Evolutionary conservation across 2,797 vertebrate genomes (phyloP).

Genomic region (Botia almorhae): DNA sequence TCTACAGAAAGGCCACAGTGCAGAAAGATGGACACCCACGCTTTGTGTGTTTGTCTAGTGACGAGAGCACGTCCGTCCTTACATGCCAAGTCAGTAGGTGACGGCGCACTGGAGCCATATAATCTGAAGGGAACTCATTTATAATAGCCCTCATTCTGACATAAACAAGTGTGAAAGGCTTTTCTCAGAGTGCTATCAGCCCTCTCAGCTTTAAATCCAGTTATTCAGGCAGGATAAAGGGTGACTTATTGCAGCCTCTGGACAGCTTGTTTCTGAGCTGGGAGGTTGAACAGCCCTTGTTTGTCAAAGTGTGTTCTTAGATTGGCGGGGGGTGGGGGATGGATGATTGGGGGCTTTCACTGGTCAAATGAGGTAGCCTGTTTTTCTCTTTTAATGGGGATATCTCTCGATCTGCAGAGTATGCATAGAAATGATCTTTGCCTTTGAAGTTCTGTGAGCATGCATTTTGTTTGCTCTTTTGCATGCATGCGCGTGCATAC

Average conservation of each 20-base stretch:
- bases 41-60: conserved; percentile 11
- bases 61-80: conserved; percentile 27
- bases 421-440: not conserved
- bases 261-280: conserved; percentile 22
- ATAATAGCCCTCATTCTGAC: conserved; percentile 40
- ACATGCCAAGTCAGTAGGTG: conserved; percentile 25
- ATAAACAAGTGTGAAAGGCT: conserved; percentile 40
- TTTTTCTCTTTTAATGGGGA: not conserved
- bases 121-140: conserved; percentile 48
- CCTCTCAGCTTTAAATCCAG: conserved; percentile 26
- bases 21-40: conserved; percentile 5
- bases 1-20: conserved; percentile 27
- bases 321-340: too few relatives aligned
- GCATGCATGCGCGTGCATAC: not conserved
- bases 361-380: not conserved
- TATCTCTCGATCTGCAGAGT: not conserved
- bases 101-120: conserved; percentile 2
- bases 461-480: conserved; percentile 8
- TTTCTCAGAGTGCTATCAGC: conserved; percentile 31
- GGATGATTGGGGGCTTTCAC: too few relatives aligned
- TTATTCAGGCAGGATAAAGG: conserved; percentile 43
- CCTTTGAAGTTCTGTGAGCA: not conserved
- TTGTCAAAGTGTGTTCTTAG: conserved; percentile 20
- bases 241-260: conserved; percentile 35
- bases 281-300: conserved; percentile 30